Evolutionary conservation across 1,140 invertebrate genomes (phyloP), one percentile per base, ranked within the genome.

Genomic region (Drosophila fuyamai): DNA sequence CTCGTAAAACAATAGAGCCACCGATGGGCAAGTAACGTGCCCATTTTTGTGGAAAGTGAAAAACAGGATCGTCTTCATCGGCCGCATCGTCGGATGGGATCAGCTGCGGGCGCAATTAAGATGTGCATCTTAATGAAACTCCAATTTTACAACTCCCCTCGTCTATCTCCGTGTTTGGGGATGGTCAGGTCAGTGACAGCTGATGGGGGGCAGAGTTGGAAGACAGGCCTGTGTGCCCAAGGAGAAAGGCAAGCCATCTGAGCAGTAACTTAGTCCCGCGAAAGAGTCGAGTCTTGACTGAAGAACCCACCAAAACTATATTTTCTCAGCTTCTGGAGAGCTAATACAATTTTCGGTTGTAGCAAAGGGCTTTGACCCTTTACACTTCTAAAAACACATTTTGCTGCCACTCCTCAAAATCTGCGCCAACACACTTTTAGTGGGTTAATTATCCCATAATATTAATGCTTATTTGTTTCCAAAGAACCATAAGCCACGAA

Each of bases 91-190:
- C 14, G 14, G 16, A 16, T 23, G 14, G 35, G 32, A 60, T 66
- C 44, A 38, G 48, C 61, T 67, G 47, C 38, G 47, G 48, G 41
- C 41, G 35, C 62, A 67, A 70, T 70, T 67, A 67, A 67, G 63
- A 71, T 70, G 60, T 71, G 16, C 51, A 70, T 70, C 66, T 67
- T 46, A 40, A 70, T 56, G 46, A 55, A 55, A 55, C 62, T 47
- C 27, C 5, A 35, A 32, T 36, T 67, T 63, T 14, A 65, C 65
- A 36, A 29, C 65, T 32, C 14, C 13, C 9, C 51, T 29, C 10
- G 10, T 14, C 12, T 18, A 62, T 50, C 40, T 46, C 10, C n/a
- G 4, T 35, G 56, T 36, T 57, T 10, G 51, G 67, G 67, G 63
- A 41, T 67, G 61, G 50, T 35, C 43, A 41, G 65, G 51, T 56